These are phyloP conservation scores for Hypercompe scribonia DNA, from an alignment of 2,888 invertebrate genomes.

Conservation along the genomic window DNA sequence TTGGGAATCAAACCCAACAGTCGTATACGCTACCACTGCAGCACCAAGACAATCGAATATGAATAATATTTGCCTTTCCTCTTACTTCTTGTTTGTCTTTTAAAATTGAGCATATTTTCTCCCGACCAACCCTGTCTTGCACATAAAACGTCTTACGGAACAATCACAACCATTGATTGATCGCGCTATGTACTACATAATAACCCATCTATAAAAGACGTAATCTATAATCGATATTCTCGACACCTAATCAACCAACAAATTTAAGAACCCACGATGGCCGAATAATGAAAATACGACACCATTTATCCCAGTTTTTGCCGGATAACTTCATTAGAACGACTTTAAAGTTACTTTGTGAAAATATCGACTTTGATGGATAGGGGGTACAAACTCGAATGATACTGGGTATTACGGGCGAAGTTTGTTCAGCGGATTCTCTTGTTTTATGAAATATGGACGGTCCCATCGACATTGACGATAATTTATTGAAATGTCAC, in stretches of 20 bases:
- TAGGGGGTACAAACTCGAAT: constrained; percentile 54
- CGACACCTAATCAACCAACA: constrained; percentile 49
- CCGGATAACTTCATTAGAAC: constrained; percentile 50
- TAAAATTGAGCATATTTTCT: constrained; percentile 20
- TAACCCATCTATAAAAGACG: constrained; percentile 42
- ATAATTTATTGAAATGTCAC: constrained; percentile 80
- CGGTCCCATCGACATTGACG: constrained; percentile 72
- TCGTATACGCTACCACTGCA: no score
- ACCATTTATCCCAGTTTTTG: constrained; percentile 53
- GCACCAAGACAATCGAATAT: no score
- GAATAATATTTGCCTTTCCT: no score
- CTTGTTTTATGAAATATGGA: constrained; percentile 83
- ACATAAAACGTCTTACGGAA: constrained; percentile 40
- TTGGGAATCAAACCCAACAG: no score
- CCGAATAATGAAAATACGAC: constrained; percentile 53
- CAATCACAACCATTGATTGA: constrained; percentile 53
- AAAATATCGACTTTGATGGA: constrained; percentile 64
- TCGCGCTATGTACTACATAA: constrained; percentile 40
- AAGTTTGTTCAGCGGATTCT: constrained; percentile 65
- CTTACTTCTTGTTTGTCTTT: constrained; percentile 7
- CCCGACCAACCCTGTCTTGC: constrained; percentile 29
- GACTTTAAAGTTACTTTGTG: constrained; percentile 57
- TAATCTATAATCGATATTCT: constrained; percentile 60
- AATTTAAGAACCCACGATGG: constrained; percentile 42
- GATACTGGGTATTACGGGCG: constrained; percentile 54